Evolutionary conservation across 1,140 invertebrate genomes (phyloP).

Genomic region (Hirudo medicinalis): DNA sequence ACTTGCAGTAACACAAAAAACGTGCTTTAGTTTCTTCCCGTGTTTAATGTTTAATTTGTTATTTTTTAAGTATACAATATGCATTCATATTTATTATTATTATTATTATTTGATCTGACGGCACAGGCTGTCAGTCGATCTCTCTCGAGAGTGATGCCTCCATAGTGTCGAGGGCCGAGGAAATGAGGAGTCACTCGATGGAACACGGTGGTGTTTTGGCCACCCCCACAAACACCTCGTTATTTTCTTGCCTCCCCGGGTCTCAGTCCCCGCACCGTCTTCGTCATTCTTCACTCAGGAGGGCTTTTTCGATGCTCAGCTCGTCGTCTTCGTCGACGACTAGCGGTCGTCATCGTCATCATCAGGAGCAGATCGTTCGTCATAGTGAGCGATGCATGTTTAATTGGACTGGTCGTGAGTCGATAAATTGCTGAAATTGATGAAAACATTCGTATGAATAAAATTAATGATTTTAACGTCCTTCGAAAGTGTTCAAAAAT

Average conservation of each 20-base stretch:
- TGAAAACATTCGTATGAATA: no score
- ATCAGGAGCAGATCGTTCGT: not conserved
- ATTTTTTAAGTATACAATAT: no score
- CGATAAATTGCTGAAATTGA: no score
- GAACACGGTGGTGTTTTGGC: not conserved
- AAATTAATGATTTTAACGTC: no score
- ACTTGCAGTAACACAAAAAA: no score
- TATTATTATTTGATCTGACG: not conserved
- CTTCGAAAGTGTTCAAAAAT: not conserved
- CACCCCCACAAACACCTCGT: no score
- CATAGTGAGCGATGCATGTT: not conserved
- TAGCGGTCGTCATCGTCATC: not conserved
- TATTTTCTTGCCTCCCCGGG: no score
- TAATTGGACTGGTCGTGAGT: no score
- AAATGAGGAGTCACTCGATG: not conserved
- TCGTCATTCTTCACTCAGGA: not conserved
- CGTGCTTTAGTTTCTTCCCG: no score
- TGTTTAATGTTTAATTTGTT: no score
- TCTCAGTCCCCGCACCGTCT: not conserved
- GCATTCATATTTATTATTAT: no score
- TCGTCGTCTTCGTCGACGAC: not conserved
- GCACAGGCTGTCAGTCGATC: not conserved
- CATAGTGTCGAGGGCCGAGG: not conserved
- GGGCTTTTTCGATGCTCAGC: constrained; percentile 2
- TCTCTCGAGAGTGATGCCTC: not conserved